Evolutionary conservation across 1,140 invertebrate species (phyloP).

Genomic region (Aphelinus atriplicis): DNA sequence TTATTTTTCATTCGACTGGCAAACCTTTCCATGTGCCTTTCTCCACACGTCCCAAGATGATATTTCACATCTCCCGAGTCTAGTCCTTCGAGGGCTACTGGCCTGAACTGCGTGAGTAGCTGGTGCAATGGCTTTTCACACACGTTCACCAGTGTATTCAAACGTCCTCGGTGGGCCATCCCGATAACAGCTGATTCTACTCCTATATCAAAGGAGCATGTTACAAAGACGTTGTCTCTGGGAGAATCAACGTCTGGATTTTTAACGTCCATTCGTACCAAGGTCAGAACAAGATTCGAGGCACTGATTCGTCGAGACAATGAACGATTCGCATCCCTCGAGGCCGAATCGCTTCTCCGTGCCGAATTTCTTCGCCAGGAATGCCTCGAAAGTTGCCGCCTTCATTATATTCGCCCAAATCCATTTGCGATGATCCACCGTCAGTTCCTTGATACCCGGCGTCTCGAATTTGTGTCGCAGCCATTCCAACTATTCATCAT

Average conservation of each 20-base stretch:
- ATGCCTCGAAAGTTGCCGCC: conserved; percentile 85
- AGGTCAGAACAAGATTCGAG: conserved; percentile 82
- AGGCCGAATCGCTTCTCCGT: conserved; percentile 93
- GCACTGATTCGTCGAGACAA: conserved; percentile 86
- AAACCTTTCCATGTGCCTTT: conserved; percentile 66
- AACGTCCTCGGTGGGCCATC: conserved; percentile 91
- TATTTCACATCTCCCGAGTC: conserved; percentile 96
- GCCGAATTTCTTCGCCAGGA: conserved; percentile 87
- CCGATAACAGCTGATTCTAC: conserved; percentile 88
- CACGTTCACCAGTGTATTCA: conserved; percentile 92
- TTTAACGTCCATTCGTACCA: conserved; percentile 54
- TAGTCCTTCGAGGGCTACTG: conserved; percentile 61
- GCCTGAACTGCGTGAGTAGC: conserved; percentile 84
- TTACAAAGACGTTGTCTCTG: not conserved
- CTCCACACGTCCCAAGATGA: conserved; percentile 87
- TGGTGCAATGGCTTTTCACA: conserved; percentile 87
- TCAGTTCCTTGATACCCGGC: conserved; percentile 75
- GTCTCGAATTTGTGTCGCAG: conserved; percentile 82
- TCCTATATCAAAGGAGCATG: conserved; percentile 52
- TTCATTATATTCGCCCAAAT: conserved; percentile 79
- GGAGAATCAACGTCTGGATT: too few species aligned
- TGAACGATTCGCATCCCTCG: conserved; percentile 91
- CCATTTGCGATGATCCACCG: conserved; percentile 75
- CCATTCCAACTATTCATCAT: conserved; percentile 75
- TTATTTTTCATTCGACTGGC: not conserved